Conservation (phyloP, 2,797 vertebrate species). For the Brachyrhaphis roseni region DNA sequence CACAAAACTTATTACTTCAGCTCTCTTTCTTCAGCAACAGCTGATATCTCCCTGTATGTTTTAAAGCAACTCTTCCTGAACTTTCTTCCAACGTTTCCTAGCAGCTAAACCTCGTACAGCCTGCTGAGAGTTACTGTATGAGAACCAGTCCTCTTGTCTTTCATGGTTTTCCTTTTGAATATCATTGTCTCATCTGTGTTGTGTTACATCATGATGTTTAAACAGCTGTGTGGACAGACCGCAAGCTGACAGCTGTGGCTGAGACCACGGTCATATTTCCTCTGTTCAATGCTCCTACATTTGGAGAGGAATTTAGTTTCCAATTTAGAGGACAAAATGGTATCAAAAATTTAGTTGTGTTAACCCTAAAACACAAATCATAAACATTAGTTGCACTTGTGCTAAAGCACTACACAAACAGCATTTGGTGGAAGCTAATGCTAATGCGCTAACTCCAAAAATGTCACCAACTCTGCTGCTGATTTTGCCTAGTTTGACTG, state of each 20-base stretch:
- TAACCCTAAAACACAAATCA: not conserved
- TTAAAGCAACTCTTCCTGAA: conserved; percentile 7
- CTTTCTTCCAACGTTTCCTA: conserved; percentile 13
- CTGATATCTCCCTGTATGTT: conserved; percentile 19
- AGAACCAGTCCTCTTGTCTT: conserved; percentile 18
- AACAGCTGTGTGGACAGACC: conserved; percentile 70
- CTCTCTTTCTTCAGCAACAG: not conserved
- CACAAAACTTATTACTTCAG: not conserved
- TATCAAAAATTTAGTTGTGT: not conserved
- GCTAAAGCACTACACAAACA: not conserved
- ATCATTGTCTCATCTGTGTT: conserved; percentile 32
- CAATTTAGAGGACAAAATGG: not conserved
- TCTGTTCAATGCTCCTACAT: conserved; percentile 30
- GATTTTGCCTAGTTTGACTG: too few relatives aligned
- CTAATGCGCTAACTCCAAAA: not conserved
- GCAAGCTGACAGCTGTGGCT: conserved; percentile 59
- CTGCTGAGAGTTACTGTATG: conserved; percentile 43
- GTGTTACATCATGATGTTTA: conserved; percentile 65
- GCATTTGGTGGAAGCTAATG: not conserved
- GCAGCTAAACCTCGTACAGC: conserved; percentile 2
- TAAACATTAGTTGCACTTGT: not conserved
- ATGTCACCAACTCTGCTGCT: too few relatives aligned
- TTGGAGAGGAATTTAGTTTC: conserved; percentile 25
- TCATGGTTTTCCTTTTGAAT: conserved; percentile 36
- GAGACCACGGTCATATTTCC: conserved; percentile 42